phyloP scores from a whole-genome alignment of 2,797 vertebrate genomes.

The Bradypus variegatus region DNA sequence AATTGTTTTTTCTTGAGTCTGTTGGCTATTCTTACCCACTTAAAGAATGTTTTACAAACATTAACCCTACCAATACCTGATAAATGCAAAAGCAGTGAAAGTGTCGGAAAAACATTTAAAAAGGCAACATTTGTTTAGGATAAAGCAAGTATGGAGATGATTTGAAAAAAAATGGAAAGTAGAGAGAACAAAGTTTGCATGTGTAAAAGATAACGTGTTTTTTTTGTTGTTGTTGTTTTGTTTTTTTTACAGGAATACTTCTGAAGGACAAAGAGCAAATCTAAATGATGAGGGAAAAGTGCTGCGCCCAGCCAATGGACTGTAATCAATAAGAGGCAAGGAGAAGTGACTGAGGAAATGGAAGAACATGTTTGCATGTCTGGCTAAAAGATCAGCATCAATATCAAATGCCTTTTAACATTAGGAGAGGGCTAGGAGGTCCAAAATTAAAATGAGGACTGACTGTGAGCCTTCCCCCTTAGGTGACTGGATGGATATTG shows the following conservation, averaged over 20 bases:
- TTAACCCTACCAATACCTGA: not conserved
- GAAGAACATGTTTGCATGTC: not conserved
- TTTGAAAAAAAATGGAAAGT: not conserved
- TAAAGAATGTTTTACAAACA: slow-evolving; percentile 13
- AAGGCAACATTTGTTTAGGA: not conserved
- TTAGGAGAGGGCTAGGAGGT: not conserved
- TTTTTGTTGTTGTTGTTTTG: too few species aligned
- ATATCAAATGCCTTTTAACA: not conserved
- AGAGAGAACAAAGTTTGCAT: not conserved
- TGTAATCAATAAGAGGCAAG: not conserved
- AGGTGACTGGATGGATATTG: not conserved
- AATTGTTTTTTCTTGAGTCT: not conserved
- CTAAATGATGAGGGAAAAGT: not conserved
- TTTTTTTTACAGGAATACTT: not conserved
- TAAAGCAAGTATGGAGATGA: not conserved
- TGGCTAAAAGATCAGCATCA: not conserved
- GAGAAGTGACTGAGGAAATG: not conserved
- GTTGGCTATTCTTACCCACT: not conserved
- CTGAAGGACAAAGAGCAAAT: not conserved
- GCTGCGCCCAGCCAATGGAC: not conserved
- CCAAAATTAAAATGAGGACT: slow-evolving; percentile 24
- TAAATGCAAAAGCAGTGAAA: slow-evolving; percentile 2
- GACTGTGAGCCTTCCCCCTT: not conserved
- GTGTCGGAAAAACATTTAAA: not conserved
- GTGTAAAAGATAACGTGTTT: not conserved